Evolutionary conservation across 2,888 invertebrate species (phyloP).

Genomic region (Blera fallax): DNA sequence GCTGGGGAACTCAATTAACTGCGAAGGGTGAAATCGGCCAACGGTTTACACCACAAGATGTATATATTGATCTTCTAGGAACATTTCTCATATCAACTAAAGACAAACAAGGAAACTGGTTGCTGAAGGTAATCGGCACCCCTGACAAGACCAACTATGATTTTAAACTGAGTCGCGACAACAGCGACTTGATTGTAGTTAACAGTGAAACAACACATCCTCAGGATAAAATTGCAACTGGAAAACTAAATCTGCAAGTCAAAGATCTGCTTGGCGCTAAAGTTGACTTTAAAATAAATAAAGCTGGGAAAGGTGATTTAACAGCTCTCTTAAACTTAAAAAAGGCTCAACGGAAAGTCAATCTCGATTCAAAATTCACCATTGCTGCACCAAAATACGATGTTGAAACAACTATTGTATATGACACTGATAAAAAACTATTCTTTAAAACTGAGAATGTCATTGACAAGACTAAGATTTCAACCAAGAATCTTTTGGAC

Average conservation of each 20-base stretch:
- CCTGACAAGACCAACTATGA: conserved; percentile 81
- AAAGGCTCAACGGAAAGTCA: conserved; percentile 84
- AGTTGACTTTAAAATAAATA: conserved; percentile 85
- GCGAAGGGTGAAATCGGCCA: conserved; percentile 79
- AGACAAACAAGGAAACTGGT: conserved; percentile 77
- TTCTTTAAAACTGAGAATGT: conserved; percentile 86
- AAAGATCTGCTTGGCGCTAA: conserved; percentile 85
- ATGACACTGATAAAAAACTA: conserved; percentile 87
- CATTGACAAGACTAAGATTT: conserved; percentile 82
- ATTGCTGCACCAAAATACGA: conserved; percentile 85
- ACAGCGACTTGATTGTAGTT: conserved; percentile 75
- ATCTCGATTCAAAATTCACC: conserved; percentile 85
- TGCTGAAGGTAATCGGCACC: conserved; percentile 76
- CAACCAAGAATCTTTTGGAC: conserved; percentile 85
- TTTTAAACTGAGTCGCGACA: conserved; percentile 79
- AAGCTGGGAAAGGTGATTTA: conserved; percentile 86
- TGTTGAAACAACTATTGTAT: conserved; percentile 85
- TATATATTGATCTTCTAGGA: conserved; percentile 78
- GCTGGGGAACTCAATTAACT: conserved; percentile 78
- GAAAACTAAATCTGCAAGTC: conserved; percentile 83
- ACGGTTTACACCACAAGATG: conserved; percentile 76
- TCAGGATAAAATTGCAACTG: conserved; percentile 79
- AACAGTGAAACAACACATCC: conserved; percentile 78
- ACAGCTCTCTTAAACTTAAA: conserved; percentile 77
- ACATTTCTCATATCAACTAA: conserved; percentile 75